Conservation (phyloP, 2,797 vertebrate species). For the Tinamus major region DNA sequence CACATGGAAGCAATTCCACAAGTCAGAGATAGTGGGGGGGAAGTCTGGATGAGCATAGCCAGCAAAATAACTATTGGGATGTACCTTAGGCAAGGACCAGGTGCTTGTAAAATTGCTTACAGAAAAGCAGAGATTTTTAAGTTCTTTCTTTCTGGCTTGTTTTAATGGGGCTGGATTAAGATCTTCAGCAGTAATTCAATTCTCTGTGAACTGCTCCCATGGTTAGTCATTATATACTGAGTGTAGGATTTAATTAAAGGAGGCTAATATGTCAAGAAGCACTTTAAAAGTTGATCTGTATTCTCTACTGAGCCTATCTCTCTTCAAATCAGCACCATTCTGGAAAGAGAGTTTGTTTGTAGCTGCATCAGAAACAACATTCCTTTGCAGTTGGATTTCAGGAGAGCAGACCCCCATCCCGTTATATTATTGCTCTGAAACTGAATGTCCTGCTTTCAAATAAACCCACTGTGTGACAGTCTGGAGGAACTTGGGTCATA, state of each 20-base stretch:
- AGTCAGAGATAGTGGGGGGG: background rate
- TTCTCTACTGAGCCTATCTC: background rate
- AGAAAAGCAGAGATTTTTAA: background rate
- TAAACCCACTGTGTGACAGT: too few relatives aligned
- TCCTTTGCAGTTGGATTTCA: background rate
- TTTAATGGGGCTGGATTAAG: background rate
- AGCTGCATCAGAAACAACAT: background rate
- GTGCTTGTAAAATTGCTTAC: background rate
- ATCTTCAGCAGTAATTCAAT: background rate
- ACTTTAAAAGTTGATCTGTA: background rate
- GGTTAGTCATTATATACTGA: background rate
- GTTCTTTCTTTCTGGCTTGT: background rate
- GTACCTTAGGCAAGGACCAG: background rate
- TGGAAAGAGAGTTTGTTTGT: background rate
- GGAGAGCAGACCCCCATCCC: background rate
- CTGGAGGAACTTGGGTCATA: background rate
- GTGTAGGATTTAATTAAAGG: background rate
- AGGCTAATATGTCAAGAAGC: background rate
- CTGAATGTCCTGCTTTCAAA: background rate
- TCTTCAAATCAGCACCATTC: background rate
- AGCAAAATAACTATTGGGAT: background rate
- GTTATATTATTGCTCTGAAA: background rate
- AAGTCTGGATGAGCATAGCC: rapidly evolving
- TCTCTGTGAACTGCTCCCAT: background rate
- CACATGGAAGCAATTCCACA: background rate